phyloP scores from a whole-genome alignment of 2,113 vertebrate species.

The Esox niger region DNA sequence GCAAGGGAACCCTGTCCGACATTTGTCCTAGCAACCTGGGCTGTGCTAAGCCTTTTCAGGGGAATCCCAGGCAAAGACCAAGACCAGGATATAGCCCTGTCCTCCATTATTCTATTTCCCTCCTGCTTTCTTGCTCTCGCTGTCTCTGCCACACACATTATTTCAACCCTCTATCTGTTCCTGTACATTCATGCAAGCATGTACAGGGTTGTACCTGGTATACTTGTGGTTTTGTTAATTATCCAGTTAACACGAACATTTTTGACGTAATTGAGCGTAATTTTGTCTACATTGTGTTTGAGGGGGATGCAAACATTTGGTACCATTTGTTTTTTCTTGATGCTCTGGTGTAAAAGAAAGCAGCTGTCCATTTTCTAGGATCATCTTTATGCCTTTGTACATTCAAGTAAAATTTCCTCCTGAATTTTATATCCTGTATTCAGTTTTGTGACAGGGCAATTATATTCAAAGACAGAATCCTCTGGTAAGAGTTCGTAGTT shows the following conservation, averaged over 20 bases:
- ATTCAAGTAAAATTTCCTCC: background rate
- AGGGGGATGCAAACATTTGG: background rate
- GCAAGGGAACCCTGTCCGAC: no score
- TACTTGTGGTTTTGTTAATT: no score
- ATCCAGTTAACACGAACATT: background rate
- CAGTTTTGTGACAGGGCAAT: conserved; percentile 3
- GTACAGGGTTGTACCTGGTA: background rate
- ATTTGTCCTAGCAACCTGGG: no score
- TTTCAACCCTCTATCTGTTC: background rate
- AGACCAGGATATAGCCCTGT: no score
- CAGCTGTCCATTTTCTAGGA: background rate
- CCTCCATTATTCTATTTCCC: background rate
- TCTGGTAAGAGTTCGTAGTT: conserved; percentile 20
- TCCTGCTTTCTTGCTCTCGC: conserved; percentile 7
- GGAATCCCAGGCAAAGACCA: no score
- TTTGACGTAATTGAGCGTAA: no score
- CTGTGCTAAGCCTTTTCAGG: no score
- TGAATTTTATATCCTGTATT: background rate
- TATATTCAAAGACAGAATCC: conserved; percentile 21
- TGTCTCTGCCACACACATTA: background rate
- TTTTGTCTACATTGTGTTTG: background rate
- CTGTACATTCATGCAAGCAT: background rate
- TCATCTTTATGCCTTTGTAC: background rate
- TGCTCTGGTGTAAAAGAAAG: background rate
- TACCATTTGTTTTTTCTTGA: background rate